Base-by-base conservation (phyloP, 2,888 invertebrate species). In the Synanthedon tipuliformis region DNA sequence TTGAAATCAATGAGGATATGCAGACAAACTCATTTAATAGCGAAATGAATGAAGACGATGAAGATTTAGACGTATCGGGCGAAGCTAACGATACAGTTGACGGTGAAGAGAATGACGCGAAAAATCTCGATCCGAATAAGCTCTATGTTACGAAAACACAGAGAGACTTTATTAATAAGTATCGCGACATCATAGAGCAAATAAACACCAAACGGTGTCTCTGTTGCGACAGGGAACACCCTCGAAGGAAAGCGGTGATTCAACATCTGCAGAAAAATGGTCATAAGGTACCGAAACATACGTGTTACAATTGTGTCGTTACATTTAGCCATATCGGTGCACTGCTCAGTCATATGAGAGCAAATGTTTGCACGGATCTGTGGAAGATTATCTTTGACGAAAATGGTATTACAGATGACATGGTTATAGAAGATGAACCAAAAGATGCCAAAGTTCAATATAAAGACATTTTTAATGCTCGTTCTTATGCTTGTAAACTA, bases 281-380 rank as follows among this genome's bases (percentile, higher is more conserved):
- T 3, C 80, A 84, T 56, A 87, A 86, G 74, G 90, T 90, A 51
- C 90, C 90, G 1, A 89, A 89, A 61, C 90, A 89, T 61, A 90
- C 90, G 0, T 91, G 90, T 62, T 90, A 90, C 61, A 89, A 89
- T 65, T 91, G 90, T 64, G 89, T 90, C 55, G 77, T 90, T 34
- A 90, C 90, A 0, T 90, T 89, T 57, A 80, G 78, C 4, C 88
- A 88, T 58, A 88, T 88, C 54, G 88, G 88, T 18, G 88, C 88
- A 40, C 62, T 88, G 34, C 74, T 88, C 3, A 88, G 88, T 61
- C 88, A 88, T 59, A 88, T 88, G 88, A 72, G 88, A 57, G 78
- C 87, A 5, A 86, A 88, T 53, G 72, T 78, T 41, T 88, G 88
- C 55, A 88, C 87, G 8, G 76, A 88, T 65, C 66, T 87, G 23